Evolutionary conservation across 2,888 invertebrate species (phyloP).

Genomic region (Amblyteles armatorius): DNA sequence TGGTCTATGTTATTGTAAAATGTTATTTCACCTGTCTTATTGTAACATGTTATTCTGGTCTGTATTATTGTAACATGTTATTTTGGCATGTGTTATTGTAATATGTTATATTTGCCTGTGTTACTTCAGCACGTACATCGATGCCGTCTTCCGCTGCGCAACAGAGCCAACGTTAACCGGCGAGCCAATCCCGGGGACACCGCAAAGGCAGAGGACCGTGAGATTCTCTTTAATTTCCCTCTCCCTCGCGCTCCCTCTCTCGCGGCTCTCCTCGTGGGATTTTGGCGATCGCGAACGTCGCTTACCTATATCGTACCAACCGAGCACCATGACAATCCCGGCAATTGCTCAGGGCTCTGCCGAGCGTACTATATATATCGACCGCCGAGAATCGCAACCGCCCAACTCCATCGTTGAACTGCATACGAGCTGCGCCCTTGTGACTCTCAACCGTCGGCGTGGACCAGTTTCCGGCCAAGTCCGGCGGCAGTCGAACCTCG

Average conservation of each 20-base stretch:
- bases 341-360: conserved; percentile 62
- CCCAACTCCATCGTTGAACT: not conserved
- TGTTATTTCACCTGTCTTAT: too few relatives aligned
- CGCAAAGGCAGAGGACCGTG: conserved; percentile 15
- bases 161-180: not conserved
- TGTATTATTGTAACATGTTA: not conserved
- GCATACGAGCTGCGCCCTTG: not conserved
- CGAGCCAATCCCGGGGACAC: conserved; percentile 25
- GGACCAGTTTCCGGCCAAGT: conserved; percentile 17
- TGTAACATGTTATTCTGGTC: too few relatives aligned
- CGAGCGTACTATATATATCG: conserved; percentile 9
- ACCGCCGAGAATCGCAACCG: not conserved
- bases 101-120: not conserved
- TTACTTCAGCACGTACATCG: not conserved
- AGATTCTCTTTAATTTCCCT: conserved; percentile 43
- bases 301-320: conserved; percentile 18
- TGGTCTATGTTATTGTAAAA: too few relatives aligned
- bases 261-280: conserved; percentile 44
- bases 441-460: not conserved
- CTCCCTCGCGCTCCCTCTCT: not conserved
- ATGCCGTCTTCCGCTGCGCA: not conserved
- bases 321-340: conserved; percentile 58
- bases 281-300: conserved; percentile 31
- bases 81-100: not conserved
- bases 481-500: conserved; percentile 11